Evolutionary conservation across 2,797 vertebrate genomes (phyloP), one percentile per base, ranked within the genome.

Genomic region (Lophotriccus pileatus): DNA sequence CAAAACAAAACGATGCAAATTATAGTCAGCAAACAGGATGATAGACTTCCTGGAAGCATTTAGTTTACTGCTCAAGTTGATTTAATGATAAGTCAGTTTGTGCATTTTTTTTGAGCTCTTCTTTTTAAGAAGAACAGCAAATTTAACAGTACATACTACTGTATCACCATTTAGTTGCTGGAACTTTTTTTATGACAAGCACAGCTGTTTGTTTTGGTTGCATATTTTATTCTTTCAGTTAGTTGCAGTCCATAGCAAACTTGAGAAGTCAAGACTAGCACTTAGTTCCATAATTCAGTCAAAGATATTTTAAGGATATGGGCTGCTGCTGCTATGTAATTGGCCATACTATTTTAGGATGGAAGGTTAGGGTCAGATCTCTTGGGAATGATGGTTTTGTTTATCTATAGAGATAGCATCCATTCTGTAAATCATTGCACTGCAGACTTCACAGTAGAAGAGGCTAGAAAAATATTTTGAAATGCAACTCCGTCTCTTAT

Each of bases 341-440:
- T 89, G 41, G 81, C 59, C 21, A 17, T 83, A 43, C 95, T 95
- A 94, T 97, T 95, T 94, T 95, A 30, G 84, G 93, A 85, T 12
- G 9, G 55, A 93, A 92, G 93, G 87, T 94, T 93, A 92, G 95
- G 95, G 96, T 95, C 94, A 87, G 28, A 70, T 89, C 94, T 93
- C 93, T 85, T 83, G 94, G 91, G 92, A 92, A 63, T 64, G 41
- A 59, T 93, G 68, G 75, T 83, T 96, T 96, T 95, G 93, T 97
- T 95, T 95, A 80, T 91, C 75, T 85, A 25, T n/a, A 80, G 75
- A 83, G 93, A 94, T 89, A 92, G 58, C 36, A 53, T 92, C 90
- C 87, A 39, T 84, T 92, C 90, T 94, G 92, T 93, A 95, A 95
- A 90, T 70, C 64, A 75, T 58, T 85, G 92, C 56, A 41, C 43